Base-by-base conservation (phyloP, 2,888 invertebrate species). In the Priocnemis perturbator region DNA sequence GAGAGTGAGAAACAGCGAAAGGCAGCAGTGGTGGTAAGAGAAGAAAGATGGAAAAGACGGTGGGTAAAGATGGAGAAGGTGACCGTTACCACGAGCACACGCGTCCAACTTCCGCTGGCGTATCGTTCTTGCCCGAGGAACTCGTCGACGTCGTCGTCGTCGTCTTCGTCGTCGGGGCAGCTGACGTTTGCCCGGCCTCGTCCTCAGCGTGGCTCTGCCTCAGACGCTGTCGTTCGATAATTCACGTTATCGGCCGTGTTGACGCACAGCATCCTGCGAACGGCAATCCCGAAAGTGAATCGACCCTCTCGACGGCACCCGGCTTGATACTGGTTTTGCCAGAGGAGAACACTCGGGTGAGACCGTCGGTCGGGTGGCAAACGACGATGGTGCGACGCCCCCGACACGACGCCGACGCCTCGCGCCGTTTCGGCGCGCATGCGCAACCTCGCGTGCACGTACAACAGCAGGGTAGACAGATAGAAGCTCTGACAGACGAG, bases 321-420 rank as follows among this genome's bases (percentile, higher is more conserved):
- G 83, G 79, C 74, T 78, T 85, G 81, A 82, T 81, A 86, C 86
- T 86, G 83, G 82, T 82, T 81, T 81, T 79, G 81, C 72, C 60
- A 72, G 81, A 82, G 82, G 77, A 81, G 74, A 81, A 83, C 82
- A 81, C 78, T 78, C 81, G 76, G 76, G 79, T 63, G 78, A 74
- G 71, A 79, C 79, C 72, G 66, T 62, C 45, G 75, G 73, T 77
- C 79, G 75, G 69, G 73, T 79, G 79, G 77, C 75, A 78, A 77
- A 78, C 81, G 83, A 80, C 78, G 81, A 79, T 83, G 83, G 83
- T 83, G 79, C 86, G 86, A 86, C 86, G 86, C 86, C 84, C 85
- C 86, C 86, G 81, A 76, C 79, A 77, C 81, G 73, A 80, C 80
- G 81, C 79, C 86, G 86, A 85, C 86, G 86, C 84, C 79, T 78